Conservation (phyloP, 2,113 vertebrate species). For the Promerops cafer region DNA sequence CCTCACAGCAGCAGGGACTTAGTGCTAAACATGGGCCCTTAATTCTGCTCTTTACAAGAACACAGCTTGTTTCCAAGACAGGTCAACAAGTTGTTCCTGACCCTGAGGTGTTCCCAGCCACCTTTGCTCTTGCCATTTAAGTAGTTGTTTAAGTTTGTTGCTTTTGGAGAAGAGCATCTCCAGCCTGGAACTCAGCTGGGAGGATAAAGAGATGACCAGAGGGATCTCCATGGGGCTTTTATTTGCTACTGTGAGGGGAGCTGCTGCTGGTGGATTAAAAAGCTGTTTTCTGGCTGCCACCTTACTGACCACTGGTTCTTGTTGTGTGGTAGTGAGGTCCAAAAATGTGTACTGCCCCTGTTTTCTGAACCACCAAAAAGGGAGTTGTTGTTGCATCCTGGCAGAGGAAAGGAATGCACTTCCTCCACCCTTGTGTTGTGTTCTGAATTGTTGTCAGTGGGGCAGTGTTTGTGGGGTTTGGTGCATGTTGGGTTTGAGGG, state of each 20-base stretch:
- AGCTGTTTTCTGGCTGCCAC: neutral
- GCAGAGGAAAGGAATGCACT: neutral
- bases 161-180: neutral
- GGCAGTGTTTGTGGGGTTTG: neutral
- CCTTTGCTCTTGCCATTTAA: neutral
- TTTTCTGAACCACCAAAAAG: slow-evolving; percentile 3
- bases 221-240: neutral
- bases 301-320: neutral
- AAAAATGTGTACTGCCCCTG: neutral
- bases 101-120: neutral
- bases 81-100: neutral
- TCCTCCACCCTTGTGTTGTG: neutral
- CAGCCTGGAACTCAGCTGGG: neutral
- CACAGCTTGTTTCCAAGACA: neutral
- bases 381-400: neutral
- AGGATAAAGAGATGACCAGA: neutral
- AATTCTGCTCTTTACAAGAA: neutral
- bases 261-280: neutral
- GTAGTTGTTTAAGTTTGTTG: neutral
- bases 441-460: neutral
- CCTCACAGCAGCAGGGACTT: neutral
- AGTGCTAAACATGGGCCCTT: neutral
- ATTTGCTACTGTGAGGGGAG: neutral
- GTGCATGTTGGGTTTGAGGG: neutral
- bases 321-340: neutral